Evolutionary conservation across 1,140 invertebrate genomes (phyloP).

Genomic region (Drosophila neocordata): DNA sequence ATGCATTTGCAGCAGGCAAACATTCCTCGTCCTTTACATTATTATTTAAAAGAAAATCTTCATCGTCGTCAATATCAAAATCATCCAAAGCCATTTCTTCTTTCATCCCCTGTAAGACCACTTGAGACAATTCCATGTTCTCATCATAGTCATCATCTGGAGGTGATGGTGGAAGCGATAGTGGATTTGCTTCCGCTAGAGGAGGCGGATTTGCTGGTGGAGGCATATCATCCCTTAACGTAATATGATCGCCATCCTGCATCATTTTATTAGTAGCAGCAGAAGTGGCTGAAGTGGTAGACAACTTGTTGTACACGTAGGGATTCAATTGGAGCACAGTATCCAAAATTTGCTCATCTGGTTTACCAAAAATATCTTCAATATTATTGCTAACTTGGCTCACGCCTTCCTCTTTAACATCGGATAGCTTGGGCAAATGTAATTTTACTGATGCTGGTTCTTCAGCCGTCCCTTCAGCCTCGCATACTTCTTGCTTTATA

Average conservation of each 20-base stretch:
- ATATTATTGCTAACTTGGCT: slow-evolving; percentile 45
- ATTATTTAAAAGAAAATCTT: slow-evolving; percentile 2
- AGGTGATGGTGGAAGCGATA: neutral
- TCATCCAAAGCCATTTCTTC: slow-evolving; percentile 52
- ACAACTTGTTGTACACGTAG: slow-evolving; percentile 48
- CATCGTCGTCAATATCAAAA: slow-evolving; percentile 16
- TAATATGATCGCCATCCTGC: slow-evolving; percentile 54
- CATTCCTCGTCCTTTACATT: neutral
- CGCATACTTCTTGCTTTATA: neutral
- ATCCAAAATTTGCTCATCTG: slow-evolving; percentile 50
- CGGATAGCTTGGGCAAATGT: slow-evolving; percentile 61
- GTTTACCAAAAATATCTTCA: slow-evolving; percentile 62
- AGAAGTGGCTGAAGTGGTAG: slow-evolving; percentile 14
- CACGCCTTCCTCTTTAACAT: slow-evolving; percentile 53
- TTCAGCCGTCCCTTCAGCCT: no score
- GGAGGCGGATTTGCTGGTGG: neutral
- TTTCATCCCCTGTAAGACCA: slow-evolving; percentile 62
- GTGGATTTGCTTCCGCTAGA: neutral
- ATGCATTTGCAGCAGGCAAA: neutral
- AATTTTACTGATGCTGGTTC: slow-evolving; percentile 4
- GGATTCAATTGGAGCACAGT: slow-evolving; percentile 47
- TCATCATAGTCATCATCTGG: slow-evolving; percentile 46
- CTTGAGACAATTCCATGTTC: slow-evolving; percentile 52
- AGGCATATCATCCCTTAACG: slow-evolving; percentile 12
- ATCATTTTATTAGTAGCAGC: slow-evolving; percentile 9